Percentiles rank a stretch among this genome's conserved stretches.
Evolutionary conservation across 2,888 invertebrate genomes (phyloP).

Genomic region (Tetranychus piercei): DNA sequence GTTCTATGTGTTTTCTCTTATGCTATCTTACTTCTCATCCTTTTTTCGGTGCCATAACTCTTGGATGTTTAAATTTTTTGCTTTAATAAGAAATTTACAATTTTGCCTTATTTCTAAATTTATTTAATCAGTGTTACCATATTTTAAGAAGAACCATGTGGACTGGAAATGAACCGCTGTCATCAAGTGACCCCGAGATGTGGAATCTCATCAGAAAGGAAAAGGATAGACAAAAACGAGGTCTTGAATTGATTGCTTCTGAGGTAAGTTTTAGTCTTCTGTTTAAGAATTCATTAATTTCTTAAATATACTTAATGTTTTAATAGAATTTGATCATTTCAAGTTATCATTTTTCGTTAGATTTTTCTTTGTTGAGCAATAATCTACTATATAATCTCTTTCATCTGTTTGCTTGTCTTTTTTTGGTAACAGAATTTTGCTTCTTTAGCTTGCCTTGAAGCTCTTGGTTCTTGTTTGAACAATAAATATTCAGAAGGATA

Average conservation of each 20-base stretch:
- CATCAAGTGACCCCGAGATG: constrained; percentile 65
- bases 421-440: constrained; percentile 29
- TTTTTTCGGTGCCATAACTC: neutral
- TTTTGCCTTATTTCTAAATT: neutral
- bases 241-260: constrained; percentile 89
- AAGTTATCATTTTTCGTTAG: neutral
- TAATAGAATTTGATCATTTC: neutral
- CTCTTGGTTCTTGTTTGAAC: constrained; percentile 38
- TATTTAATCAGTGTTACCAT: neutral
- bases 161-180: constrained; percentile 5
- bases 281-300: no score
- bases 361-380: neutral
- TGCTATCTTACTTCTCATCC: neutral
- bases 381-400: neutral
- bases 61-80: neutral
- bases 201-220: constrained; percentile 62
- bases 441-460: constrained; percentile 31
- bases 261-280: constrained; percentile 37
- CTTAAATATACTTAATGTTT: no score
- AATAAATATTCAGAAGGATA: constrained; percentile 42
- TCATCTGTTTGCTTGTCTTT: no score
- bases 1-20: neutral
- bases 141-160: neutral
- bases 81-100: no score
- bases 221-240: constrained; percentile 59